Percentiles rank a stretch among this genome's conserved stretches.
phyloP scores from a whole-genome alignment of 1,140 invertebrate species.

The Aphis craccivora region DNA sequence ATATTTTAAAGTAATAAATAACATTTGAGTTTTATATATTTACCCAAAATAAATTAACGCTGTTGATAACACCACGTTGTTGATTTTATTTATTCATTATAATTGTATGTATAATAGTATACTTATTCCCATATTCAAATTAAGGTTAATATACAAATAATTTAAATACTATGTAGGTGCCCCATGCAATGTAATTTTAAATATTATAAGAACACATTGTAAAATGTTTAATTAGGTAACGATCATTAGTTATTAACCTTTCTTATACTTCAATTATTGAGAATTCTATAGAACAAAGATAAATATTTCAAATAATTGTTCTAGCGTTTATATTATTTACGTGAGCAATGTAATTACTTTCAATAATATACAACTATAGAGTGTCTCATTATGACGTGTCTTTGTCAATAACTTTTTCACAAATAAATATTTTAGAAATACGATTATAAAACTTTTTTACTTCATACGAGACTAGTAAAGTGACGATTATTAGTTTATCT shows the following conservation, averaged over 20 bases:
- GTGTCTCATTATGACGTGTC: no score
- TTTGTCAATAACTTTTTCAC: no score
- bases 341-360: background rate
- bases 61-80: background rate
- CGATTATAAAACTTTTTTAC: no score
- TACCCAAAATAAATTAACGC: slow-evolving; percentile 40
- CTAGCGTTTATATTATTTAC: background rate
- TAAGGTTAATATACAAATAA: background rate
- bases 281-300: background rate
- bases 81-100: background rate
- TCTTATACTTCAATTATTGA: background rate
- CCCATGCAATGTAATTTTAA: background rate
- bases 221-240: background rate
- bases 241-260: background rate
- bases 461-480: no score
- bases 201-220: background rate
- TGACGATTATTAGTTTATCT: no score
- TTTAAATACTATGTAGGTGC: background rate
- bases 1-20: slow-evolving; percentile 32
- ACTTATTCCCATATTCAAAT: background rate
- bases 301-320: background rate
- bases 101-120: background rate
- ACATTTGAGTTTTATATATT: slow-evolving; percentile 38
- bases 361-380: background rate
- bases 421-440: no score